Conservation (phyloP, 2,113 vertebrate species). For the Mystacornis crossleyi region DNA sequence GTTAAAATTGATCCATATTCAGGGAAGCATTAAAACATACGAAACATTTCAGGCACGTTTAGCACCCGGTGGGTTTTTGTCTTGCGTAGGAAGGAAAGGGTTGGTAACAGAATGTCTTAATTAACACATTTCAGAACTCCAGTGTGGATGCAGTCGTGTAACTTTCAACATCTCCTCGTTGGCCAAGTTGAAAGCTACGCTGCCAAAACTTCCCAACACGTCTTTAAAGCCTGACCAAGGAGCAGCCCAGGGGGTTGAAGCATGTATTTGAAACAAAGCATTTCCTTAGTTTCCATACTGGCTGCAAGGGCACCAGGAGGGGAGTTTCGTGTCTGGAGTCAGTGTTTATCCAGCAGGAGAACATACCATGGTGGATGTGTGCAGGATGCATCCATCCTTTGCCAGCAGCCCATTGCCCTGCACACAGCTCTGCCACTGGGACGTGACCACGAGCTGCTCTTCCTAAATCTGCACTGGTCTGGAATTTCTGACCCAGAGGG, state of each 20-base stretch:
- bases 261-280: neutral
- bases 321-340: fast-evolving
- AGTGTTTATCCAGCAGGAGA: neutral
- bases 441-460: neutral
- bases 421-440: neutral
- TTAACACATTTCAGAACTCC: constrained; percentile 49
- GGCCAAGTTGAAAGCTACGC: neutral
- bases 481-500: neutral
- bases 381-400: neutral
- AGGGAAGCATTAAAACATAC: constrained; percentile 26
- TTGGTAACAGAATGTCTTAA: constrained; percentile 47
- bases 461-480: fast-evolving
- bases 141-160: neutral
- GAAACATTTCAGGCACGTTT: constrained; percentile 10
- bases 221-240: neutral
- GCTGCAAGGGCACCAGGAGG: neutral
- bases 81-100: constrained; percentile 32
- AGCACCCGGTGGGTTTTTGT: constrained; percentile 24
- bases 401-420: fast-evolving
- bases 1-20: constrained; percentile 19
- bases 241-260: neutral
- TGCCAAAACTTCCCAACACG: constrained; percentile 33
- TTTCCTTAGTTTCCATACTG: neutral
- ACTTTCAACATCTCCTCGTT: neutral
- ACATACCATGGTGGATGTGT: fast-evolving